A percentile compares a stretch with the other conserved stretches of the same genome.
Evolutionary conservation across 2,797 vertebrate species (phyloP).

Genomic region (Coccyzus lansbergi): DNA sequence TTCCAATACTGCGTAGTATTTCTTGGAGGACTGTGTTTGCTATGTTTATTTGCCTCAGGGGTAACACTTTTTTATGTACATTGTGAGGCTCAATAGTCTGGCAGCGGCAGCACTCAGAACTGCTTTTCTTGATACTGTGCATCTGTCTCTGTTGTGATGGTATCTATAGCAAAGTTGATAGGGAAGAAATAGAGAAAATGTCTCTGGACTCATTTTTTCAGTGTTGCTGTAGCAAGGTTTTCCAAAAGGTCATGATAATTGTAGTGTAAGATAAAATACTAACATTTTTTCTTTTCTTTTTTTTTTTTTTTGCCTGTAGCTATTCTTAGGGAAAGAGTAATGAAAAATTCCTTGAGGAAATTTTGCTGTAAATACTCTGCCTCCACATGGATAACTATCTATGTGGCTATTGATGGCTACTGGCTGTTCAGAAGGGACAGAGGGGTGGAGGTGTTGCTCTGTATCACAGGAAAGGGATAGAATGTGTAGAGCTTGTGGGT

Average conservation of each 20-base stretch:
- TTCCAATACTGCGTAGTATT: conserved; percentile 42
- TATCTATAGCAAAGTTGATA: conserved; percentile 59
- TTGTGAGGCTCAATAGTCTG: conserved; percentile 71
- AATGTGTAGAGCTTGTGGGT: too few species aligned
- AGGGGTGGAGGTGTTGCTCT: too few species aligned
- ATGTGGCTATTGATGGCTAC: too few species aligned
- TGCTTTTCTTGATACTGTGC: conserved; percentile 69
- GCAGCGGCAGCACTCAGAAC: conserved; percentile 51
- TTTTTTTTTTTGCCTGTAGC: neutral
- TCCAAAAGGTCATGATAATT: neutral
- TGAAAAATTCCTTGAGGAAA: neutral
- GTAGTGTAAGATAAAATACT: neutral
- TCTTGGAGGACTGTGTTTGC: conserved; percentile 63
- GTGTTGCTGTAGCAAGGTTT: neutral
- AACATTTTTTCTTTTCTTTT: neutral
- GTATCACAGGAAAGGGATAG: too few species aligned
- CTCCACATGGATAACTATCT: neutral
- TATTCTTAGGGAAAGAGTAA: neutral
- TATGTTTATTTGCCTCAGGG: conserved; percentile 69
- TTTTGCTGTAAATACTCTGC: neutral
- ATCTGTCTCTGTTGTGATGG: conserved; percentile 68
- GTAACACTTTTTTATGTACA: conserved; percentile 69
- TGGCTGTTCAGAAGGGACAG: too few species aligned
- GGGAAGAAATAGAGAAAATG: conserved; percentile 41
- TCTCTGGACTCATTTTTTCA: conserved; percentile 23